These are phyloP conservation scores for Mus minutoides DNA, from an alignment of 2,797 vertebrate genomes.

Conservation along the genomic window DNA sequence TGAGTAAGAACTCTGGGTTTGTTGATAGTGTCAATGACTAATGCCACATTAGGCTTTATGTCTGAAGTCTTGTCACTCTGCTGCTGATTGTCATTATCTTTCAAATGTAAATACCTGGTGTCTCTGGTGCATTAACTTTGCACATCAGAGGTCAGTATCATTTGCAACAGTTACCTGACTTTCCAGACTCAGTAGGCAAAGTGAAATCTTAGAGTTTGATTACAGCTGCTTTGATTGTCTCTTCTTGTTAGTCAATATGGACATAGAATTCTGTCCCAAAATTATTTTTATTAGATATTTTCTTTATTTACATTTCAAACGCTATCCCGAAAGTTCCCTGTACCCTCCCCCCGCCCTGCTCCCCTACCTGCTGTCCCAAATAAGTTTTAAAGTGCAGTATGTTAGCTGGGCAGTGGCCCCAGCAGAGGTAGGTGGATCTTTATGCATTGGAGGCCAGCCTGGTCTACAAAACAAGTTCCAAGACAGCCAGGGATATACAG, in stretches of 20 bases:
- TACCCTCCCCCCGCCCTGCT: too few relatives aligned
- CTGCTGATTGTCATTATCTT: not conserved
- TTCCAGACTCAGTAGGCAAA: not conserved
- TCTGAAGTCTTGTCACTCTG: not conserved
- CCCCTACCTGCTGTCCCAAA: too few relatives aligned
- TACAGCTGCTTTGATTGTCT: not conserved
- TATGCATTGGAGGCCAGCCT: not conserved
- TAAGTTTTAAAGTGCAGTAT: not conserved
- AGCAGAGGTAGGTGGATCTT: not conserved
- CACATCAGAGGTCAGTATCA: not conserved
- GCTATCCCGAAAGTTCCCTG: too few relatives aligned
- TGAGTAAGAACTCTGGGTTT: not conserved
- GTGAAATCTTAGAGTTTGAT: not conserved
- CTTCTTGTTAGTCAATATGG: not conserved
- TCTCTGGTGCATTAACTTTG: not conserved
- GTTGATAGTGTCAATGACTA: not conserved
- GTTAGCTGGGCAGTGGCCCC: not conserved
- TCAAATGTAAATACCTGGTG: not conserved
- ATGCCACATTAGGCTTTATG: not conserved
- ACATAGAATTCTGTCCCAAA: too few relatives aligned
- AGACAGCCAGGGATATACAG: not conserved
- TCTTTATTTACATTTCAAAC: too few relatives aligned
- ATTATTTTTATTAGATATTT: too few relatives aligned
- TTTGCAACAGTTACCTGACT: not conserved
- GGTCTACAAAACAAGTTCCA: not conserved